These are phyloP conservation scores for Pardalotus punctatus DNA, from an alignment of 2,113 vertebrate species.

Conservation along the genomic window DNA sequence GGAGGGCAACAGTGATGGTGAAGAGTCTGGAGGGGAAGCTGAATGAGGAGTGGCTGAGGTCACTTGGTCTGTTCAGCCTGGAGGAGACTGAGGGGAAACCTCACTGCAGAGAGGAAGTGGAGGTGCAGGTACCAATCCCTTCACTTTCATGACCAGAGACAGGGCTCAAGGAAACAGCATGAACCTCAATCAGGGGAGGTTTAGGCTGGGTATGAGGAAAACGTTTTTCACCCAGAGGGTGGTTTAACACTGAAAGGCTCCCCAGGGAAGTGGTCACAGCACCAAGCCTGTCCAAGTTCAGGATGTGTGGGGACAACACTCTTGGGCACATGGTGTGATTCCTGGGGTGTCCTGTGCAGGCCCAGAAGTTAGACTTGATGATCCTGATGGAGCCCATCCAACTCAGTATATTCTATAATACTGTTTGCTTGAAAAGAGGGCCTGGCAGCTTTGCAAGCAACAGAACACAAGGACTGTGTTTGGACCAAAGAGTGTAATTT, in stretches of 20 bases:
- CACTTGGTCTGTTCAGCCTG: neutral
- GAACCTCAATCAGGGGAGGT: neutral
- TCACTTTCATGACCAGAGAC: neutral
- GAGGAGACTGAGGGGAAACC: neutral
- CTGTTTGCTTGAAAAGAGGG: neutral
- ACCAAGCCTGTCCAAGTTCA: neutral
- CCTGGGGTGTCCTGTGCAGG: neutral
- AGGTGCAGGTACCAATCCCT: rapidly evolving
- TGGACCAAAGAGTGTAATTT: neutral
- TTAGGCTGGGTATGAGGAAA: neutral
- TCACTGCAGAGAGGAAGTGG: neutral
- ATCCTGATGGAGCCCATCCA: neutral
- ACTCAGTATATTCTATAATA: neutral
- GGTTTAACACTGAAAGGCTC: neutral
- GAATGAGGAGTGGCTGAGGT: neutral
- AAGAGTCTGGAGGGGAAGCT: neutral
- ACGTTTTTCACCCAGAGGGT: neutral
- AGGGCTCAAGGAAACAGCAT: neutral
- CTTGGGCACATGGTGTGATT: neutral
- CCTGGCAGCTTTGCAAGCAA: neutral
- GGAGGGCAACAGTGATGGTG: rapidly evolving
- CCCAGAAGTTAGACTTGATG: neutral
- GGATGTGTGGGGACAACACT: neutral
- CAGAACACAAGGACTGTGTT: neutral
- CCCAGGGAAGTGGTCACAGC: neutral